Evolutionary conservation across 2,797 vertebrate species (phyloP), one percentile per base, ranked within the genome.

Genomic region (Sebastes flavidus): DNA sequence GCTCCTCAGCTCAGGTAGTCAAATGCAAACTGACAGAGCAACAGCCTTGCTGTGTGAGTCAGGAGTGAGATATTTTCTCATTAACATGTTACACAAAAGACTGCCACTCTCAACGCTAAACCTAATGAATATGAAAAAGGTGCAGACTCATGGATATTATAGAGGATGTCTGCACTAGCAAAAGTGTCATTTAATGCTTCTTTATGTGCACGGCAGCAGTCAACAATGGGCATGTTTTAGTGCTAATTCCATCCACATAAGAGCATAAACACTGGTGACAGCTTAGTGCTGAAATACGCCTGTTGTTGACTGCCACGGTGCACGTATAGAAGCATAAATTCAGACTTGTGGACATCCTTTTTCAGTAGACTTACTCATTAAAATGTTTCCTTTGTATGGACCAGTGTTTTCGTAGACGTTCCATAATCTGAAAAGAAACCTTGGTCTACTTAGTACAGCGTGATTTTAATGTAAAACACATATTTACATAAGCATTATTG

Each of bases 121-220:
- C 60, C 82, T 85, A 77, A 89, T 90, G 69, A 90, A 91, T 90
- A 87, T 90, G 78, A 90, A 89, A 84, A 84, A 73, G 73, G 24
- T 61, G 54, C 70, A 73, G 54, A 58, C 56, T 80, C 54, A 36
- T 74, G 72, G 75, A 81, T 84, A 87, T 85, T 86, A 82, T 29
- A 58, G 56, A 75, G 32, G 25, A 65, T 77, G 77, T 83, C 86
- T 87, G 72, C 75, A 75, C 63, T 75, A 78, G 72, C 65, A 77
- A 83, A 82, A 55, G 10, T 38, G 14, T 81, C 69, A 86, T 88
- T 90, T 78, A 82, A 81, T 81, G 68, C 20, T 22, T 75, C 49
- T 87, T 78, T 77, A 73, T 80, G 56, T 85, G 66, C 36, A 56
- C 3, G n/a, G 58, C 77, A 61, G 81, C 70, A 82, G 75, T 68